These are phyloP conservation scores for Popillia japonica DNA, from an alignment of 1,140 invertebrate species.

Conservation along the genomic window DNA sequence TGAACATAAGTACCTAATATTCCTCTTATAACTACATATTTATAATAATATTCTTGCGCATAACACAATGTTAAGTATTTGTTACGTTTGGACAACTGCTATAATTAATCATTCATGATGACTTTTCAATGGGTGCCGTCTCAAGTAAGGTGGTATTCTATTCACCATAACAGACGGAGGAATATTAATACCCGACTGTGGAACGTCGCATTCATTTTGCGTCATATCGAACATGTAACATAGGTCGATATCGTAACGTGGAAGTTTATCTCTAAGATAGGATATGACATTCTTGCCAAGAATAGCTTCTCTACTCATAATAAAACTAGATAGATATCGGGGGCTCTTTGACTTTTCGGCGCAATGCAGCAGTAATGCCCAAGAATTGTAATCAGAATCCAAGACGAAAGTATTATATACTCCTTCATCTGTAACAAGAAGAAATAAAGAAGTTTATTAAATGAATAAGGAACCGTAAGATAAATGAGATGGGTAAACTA, in stretches of 20 bases:
- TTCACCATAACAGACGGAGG: conserved; percentile 50
- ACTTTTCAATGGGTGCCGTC: conserved; percentile 58
- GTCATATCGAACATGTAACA: conserved; percentile 83
- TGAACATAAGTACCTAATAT: too few species aligned
- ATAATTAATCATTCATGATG: conserved; percentile 36
- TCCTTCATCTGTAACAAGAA: conserved; percentile 75
- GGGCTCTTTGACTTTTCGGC: conserved; percentile 82
- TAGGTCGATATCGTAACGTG: conserved; percentile 79
- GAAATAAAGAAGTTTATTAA: not conserved
- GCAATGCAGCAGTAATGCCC: conserved; percentile 84
- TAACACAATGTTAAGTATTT: too few species aligned
- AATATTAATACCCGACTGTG: conserved; percentile 49
- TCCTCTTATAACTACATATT: too few species aligned
- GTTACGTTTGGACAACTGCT: not conserved
- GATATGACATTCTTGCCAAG: conserved; percentile 69
- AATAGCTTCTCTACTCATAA: conserved; percentile 73
- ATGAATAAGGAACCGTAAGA: not conserved
- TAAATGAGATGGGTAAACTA: not conserved
- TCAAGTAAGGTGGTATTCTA: conserved; percentile 44
- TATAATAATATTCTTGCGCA: too few species aligned
- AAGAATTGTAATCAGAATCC: conserved; percentile 82
- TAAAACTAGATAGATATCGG: conserved; percentile 83
- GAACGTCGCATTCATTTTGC: conserved; percentile 70
- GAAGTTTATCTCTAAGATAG: conserved; percentile 67
- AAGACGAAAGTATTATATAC: conserved; percentile 87